phyloP scores from a whole-genome alignment of 1,140 invertebrate species.

The Sinonovacula constricta region DNA sequence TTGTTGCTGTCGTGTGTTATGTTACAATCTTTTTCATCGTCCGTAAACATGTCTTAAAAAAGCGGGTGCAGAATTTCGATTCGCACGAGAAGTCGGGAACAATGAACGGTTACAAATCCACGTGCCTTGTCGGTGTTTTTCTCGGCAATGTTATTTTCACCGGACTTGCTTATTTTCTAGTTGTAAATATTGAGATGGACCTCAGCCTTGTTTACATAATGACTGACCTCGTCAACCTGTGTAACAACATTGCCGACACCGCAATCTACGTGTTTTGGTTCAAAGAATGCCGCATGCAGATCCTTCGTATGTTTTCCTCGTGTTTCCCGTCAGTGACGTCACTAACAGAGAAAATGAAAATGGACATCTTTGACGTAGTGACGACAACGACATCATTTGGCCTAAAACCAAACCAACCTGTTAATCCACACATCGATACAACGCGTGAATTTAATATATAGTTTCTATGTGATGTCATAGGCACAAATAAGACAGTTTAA shows the following conservation, averaged over 20 bases:
- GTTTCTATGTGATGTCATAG: too few relatives aligned
- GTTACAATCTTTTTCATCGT: background rate
- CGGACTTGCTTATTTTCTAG: background rate
- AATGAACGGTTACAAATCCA: background rate
- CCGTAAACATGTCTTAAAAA: background rate
- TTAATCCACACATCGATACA: too few relatives aligned
- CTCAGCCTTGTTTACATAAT: background rate
- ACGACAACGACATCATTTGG: background rate
- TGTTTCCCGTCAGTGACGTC: background rate
- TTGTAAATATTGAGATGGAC: background rate
- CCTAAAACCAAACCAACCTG: too few relatives aligned
- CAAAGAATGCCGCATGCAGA: constrained; percentile 21
- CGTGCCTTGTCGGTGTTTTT: background rate
- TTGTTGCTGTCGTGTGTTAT: background rate
- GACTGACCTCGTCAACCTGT: background rate
- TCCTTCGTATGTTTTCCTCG: background rate
- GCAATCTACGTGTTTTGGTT: constrained; percentile 41
- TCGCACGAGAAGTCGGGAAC: background rate
- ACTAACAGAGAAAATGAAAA: constrained; percentile 10
- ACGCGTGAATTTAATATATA: too few relatives aligned
- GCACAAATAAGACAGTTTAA: too few relatives aligned
- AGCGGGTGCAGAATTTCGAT: background rate
- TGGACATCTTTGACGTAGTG: constrained; percentile 10
- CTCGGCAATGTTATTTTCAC: background rate
- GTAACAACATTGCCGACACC: constrained; percentile 30